These are phyloP conservation scores for Pseudochaenichthys georgianus DNA, from an alignment of 2,797 vertebrate genomes.

Conservation along the genomic window DNA sequence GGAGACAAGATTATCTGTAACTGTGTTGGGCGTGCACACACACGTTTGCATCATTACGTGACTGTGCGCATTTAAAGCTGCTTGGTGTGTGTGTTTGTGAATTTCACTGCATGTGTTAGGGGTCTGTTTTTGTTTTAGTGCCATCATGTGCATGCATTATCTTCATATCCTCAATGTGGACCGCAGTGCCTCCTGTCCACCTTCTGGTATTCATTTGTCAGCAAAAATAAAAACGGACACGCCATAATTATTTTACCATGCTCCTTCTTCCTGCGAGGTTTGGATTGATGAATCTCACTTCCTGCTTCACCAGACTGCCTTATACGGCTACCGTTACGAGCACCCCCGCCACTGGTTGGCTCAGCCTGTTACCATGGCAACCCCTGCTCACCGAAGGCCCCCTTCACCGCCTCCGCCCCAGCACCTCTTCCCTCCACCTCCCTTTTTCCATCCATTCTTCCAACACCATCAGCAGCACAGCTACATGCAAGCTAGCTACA, in stretches of 20 bases:
- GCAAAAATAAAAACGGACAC: conserved; percentile 47
- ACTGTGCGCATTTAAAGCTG: conserved; percentile 8
- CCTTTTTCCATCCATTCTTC: conserved; percentile 63
- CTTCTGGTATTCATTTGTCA: conserved; percentile 39
- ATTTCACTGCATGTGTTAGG: conserved; percentile 4
- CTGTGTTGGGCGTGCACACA: not conserved
- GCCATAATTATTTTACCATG: conserved; percentile 63
- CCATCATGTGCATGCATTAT: conserved; percentile 21
- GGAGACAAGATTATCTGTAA: conserved; percentile 44
- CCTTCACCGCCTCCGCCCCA: conserved; percentile 45
- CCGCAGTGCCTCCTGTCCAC: not conserved
- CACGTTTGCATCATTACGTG: conserved; percentile 23
- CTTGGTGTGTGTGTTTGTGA: not conserved
- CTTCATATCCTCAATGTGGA: conserved; percentile 23
- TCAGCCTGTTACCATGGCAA: conserved; percentile 80
- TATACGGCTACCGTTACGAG: conserved; percentile 66
- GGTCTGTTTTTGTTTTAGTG: conserved; percentile 1
- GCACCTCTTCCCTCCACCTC: conserved; percentile 48
- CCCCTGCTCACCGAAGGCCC: conserved; percentile 65
- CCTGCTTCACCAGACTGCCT: conserved; percentile 70
- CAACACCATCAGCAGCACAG: conserved; percentile 51
- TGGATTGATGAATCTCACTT: conserved; percentile 75
- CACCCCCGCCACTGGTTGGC: conserved; percentile 71
- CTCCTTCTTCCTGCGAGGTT: conserved; percentile 65
- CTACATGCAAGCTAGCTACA: conserved; percentile 26